A percentile compares a stretch with the other conserved stretches of the same genome.
Conservation (phyloP, 2,797 vertebrate species). For the Eulemur rubriventer region DNA sequence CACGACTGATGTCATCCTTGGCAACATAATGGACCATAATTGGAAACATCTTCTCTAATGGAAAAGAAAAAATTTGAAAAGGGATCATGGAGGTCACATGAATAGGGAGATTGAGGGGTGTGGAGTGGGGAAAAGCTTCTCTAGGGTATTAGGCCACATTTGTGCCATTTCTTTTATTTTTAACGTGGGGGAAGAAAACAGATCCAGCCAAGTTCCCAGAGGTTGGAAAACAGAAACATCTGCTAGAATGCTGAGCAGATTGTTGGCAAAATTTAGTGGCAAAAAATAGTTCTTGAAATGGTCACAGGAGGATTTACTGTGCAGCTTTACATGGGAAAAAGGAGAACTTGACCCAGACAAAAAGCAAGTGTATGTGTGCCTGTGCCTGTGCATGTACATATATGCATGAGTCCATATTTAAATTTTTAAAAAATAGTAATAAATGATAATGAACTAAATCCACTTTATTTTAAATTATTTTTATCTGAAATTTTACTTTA, state of each 20-base stretch:
- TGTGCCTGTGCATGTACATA: background rate
- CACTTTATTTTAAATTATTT: constrained; percentile 12
- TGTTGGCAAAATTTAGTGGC: constrained; percentile 84
- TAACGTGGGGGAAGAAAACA: constrained; percentile 68
- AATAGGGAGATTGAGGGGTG: background rate
- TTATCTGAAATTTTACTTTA: background rate
- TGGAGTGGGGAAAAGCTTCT: background rate
- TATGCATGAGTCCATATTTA: background rate
- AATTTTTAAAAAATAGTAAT: background rate
- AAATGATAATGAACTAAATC: background rate
- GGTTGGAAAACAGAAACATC: constrained; percentile 83
- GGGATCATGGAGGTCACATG: constrained; percentile 26
- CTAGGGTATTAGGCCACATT: constrained; percentile 52
- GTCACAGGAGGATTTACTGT: constrained; percentile 76
- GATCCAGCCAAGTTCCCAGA: constrained; percentile 77
- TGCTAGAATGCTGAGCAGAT: constrained; percentile 82
- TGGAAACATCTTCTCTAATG: constrained; percentile 63
- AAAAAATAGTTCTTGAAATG: constrained; percentile 81
- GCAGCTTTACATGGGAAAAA: constrained; percentile 76
- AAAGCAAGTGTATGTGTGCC: constrained; percentile 60
- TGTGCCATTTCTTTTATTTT: constrained; percentile 76
- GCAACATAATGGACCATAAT: constrained; percentile 47
- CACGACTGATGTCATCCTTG: constrained; percentile 51
- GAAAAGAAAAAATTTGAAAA: constrained; percentile 49
- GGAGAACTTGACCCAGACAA: constrained; percentile 65